Conservation (phyloP, 2,888 invertebrate genomes). For the Lasiommata megera region DNA sequence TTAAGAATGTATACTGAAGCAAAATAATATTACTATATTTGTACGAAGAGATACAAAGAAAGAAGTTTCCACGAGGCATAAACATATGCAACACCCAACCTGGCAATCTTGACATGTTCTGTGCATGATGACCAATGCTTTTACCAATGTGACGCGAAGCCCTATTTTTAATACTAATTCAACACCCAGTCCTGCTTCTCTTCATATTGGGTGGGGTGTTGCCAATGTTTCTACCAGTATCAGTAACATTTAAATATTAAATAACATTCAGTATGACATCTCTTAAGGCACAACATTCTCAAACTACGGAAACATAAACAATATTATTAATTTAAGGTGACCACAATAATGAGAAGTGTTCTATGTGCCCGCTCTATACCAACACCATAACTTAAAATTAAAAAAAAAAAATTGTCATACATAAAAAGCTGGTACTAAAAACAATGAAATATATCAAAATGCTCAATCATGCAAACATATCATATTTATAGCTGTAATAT, state of each 20-base stretch:
- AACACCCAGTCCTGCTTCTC: too few relatives aligned
- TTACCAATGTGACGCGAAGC: too few relatives aligned
- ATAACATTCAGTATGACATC: conserved; percentile 15
- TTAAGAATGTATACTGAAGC: background rate
- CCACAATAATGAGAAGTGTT: conserved; percentile 16
- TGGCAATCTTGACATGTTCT: too few relatives aligned
- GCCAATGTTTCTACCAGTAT: too few relatives aligned
- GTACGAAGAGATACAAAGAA: background rate
- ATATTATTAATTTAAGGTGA: conserved; percentile 22
- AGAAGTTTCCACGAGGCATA: background rate
- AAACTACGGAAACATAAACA: conserved; percentile 27
- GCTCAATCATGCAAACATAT: conserved; percentile 14
- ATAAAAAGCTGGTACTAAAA: conserved; percentile 7
- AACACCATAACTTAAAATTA: conserved; percentile 18
- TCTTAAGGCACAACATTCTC: conserved; percentile 27
- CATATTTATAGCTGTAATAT: background rate
- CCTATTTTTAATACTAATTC: too few relatives aligned
- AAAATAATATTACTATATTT: conserved; percentile 6
- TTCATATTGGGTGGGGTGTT: too few relatives aligned
- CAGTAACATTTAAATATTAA: too few relatives aligned
- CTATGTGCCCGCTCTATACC: conserved; percentile 27
- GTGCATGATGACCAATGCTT: too few relatives aligned
- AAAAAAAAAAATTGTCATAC: background rate
- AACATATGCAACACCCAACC: too few relatives aligned
- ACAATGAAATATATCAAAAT: conserved; percentile 14